Evolutionary conservation across 2,797 vertebrate genomes (phyloP).

Genomic region (Esox masquinongy): DNA sequence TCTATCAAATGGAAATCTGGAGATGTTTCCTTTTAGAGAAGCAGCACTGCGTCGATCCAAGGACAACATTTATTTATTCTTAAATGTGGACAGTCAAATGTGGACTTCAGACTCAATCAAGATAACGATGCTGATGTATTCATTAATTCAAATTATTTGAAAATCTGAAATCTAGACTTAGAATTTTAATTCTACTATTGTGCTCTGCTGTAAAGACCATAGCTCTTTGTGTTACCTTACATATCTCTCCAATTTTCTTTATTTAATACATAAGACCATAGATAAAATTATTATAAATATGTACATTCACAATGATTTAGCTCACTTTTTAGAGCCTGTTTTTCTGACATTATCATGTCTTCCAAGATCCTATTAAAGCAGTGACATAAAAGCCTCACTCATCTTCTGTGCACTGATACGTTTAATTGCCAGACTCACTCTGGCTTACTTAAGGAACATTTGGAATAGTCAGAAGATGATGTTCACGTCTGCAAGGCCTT

Average conservation of each 20-base stretch:
- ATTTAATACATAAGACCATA: not conserved
- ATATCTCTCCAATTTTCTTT: not conserved
- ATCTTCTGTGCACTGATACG: conserved; percentile 17
- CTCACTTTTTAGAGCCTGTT: not conserved
- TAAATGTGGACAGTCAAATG: not conserved
- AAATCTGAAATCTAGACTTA: not conserved
- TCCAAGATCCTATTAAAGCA: conserved; percentile 11
- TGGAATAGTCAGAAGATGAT: conserved; percentile 15
- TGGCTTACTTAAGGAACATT: conserved; percentile 19
- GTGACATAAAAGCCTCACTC: conserved; percentile 6
- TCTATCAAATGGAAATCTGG: conserved; percentile 4
- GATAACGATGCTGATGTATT: not conserved
- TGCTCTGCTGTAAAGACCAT: not conserved
- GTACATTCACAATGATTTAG: not conserved
- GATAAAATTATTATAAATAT: not conserved
- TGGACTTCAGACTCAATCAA: not conserved
- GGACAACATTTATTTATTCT: not conserved
- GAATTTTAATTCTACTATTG: not conserved
- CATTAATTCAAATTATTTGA: not conserved
- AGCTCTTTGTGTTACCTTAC: not conserved
- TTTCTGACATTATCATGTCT: conserved; percentile 4
- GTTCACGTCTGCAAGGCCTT: not conserved
- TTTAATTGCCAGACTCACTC: conserved; percentile 15
- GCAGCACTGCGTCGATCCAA: not conserved
- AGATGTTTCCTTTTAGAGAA: not conserved